A percentile compares a stretch with the other conserved stretches of the same genome.
Conservation (phyloP, 1,140 invertebrate species). For the Luehdorfia chinensis region DNA sequence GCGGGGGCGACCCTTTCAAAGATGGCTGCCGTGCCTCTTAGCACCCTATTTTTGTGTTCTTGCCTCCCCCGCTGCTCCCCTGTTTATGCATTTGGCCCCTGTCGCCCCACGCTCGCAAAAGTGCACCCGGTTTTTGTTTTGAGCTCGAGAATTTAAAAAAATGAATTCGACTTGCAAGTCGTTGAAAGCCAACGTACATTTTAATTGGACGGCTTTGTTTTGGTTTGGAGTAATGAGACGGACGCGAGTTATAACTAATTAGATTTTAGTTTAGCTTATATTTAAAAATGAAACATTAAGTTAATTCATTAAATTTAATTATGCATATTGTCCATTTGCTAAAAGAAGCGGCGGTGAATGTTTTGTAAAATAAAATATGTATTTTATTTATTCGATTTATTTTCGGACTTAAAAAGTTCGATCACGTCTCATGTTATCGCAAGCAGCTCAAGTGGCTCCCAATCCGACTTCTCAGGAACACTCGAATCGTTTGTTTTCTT, state of each 20-base stretch:
- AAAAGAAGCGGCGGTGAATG: too few species aligned
- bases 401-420: too few species aligned
- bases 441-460: too few species aligned
- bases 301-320: too few species aligned
- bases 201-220: slow-evolving; percentile 37
- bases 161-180: slow-evolving; percentile 37
- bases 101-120: slow-evolving; percentile 35
- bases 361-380: too few species aligned
- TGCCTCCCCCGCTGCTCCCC: slow-evolving; percentile 41
- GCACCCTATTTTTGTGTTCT: slow-evolving; percentile 67
- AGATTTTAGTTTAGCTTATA: slow-evolving; percentile 5
- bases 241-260: slow-evolving; percentile 14
- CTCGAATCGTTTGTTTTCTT: too few species aligned
- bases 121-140: slow-evolving; percentile 48
- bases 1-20: slow-evolving; percentile 44
- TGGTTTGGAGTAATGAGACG: slow-evolving; percentile 10
- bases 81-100: slow-evolving; percentile 44
- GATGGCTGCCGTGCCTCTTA: slow-evolving; percentile 57
- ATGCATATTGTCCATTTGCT: too few species aligned
- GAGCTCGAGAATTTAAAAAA: slow-evolving; percentile 35
- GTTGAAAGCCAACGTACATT: slow-evolving; percentile 32
- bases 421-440: too few species aligned
- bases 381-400: too few species aligned
- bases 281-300: too few species aligned
- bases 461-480: too few species aligned